Base-by-base conservation (phyloP, 1,140 invertebrate genomes). In the Meteorus sp. region DNA sequence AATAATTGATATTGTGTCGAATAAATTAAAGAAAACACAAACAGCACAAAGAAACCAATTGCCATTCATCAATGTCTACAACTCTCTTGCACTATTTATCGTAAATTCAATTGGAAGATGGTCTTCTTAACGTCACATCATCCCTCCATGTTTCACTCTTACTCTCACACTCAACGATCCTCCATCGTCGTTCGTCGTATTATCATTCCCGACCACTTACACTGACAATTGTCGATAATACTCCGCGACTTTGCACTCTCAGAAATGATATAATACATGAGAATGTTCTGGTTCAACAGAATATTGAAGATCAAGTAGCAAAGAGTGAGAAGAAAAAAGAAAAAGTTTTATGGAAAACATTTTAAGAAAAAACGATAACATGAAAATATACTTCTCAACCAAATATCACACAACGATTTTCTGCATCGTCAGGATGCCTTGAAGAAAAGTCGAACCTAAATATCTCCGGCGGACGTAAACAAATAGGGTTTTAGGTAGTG, bases 401-500 rank as follows among this genome's bases (percentile, higher is more conserved):
- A n/a, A n/a, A n/a, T n/a, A n/a, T n/a, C n/a, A n/a, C n/a, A n/a
- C n/a, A n/a, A n/a, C n/a, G n/a, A n/a, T n/a, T n/a, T n/a, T n/a
- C n/a, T n/a, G n/a, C n/a, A n/a, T n/a, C n/a, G n/a, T n/a, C n/a
- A n/a, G n/a, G n/a, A n/a, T n/a, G n/a, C n/a, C n/a, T n/a, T n/a
- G n/a, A n/a, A n/a, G 55, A 53, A 68, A 68, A 70, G 67, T 69
- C 64, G 64, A 68, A 69, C 70, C 65, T 67, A 71, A 71, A 71
- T 70, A 70, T 67, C 68, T 70, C 64, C 60, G 59, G 51, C 63
- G 62, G 62, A 60, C 60, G 69, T 66, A 74, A 70, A 74, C 62
- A 72, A 63, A 68, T 60, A n/a, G n/a, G 37, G 64, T 60, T 1
- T 13, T 9, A 27, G 9, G 17, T 19, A 8, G 9, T 44, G 9